Evolutionary conservation across 2,113 vertebrate species (phyloP).

Genomic region (Dinomys branickii): DNA sequence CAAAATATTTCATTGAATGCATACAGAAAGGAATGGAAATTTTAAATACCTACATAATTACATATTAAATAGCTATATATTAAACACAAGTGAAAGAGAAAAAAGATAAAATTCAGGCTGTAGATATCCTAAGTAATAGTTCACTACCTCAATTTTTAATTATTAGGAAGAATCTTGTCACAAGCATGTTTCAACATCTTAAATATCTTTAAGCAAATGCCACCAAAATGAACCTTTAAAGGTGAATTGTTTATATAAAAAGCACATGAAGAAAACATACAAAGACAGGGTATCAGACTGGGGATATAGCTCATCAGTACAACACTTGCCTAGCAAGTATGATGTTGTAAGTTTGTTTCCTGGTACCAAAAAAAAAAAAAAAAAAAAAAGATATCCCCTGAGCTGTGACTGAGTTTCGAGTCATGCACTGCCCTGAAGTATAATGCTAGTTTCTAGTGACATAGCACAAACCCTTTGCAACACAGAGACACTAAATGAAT

Average conservation of each 20-base stretch:
- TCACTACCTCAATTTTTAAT: constrained; percentile 42
- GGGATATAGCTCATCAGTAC: no score
- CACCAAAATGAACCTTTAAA: neutral
- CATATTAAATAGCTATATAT: neutral
- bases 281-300: neutral
- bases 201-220: constrained; percentile 20
- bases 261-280: constrained; percentile 31
- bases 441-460: neutral
- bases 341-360: no score
- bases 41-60: neutral
- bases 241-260: constrained; percentile 60
- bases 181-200: constrained; percentile 20
- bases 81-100: neutral
- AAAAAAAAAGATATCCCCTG: neutral
- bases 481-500: neutral
- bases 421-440: neutral
- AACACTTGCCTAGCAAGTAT: no score
- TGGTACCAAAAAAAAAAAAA: no score
- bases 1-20: neutral
- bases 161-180: constrained; percentile 46
- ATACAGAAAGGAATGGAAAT: neutral
- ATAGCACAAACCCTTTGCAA: neutral
- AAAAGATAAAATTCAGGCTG: neutral
- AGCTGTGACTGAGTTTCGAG: neutral
- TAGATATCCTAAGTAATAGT: neutral